Base-by-base conservation (phyloP, 2,113 vertebrate species). In the Arizona elegans region DNA sequence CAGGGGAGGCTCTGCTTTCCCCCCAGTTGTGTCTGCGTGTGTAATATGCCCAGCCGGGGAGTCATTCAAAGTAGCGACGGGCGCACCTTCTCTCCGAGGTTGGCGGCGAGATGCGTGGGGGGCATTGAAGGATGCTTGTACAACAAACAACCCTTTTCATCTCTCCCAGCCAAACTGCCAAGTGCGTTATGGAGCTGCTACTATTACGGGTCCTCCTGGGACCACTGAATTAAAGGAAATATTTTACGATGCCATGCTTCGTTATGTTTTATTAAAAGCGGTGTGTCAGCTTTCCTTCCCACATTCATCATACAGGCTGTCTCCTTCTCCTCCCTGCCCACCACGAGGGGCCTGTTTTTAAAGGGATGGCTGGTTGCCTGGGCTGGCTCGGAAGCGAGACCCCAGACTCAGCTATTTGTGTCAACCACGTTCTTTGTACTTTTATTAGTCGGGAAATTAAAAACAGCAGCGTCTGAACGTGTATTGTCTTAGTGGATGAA, bases 191-290 rank as follows among this genome's bases (percentile, higher is more conserved):
- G 89, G 75, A 5, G 70, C 93, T 26, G 58, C 75, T 38, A 81
- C 70, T 47, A 86, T 81, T 89, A 62, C 95, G 94, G n/a, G 3
- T 88, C 95, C 97, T 95, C 97, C 0, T 0, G 96, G 97, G 97
- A 97, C 96, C 96, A 26, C 93, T 97, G 97, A 97, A 97, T 98
- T 96, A 97, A 96, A 89, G 92, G 96, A 96, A 95, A 97, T 96
- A 96, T 95, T 98, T 97, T 95, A 96, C 90, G 96, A 97, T 97
- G 94, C 96, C 94, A 97, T 24, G 96, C 97, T 97, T 97, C 96
- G 86, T 97, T 98, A 97, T 97, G 96, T 96, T 97, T 97, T 95
- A 98, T 97, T 97, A 97, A 97, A 97, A 95, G 89, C 8, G 0
- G 91, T 94, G 43, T 10, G 56, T 90, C 87, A 1, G 94, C 95